Conservation (phyloP, 2,113 vertebrate species). For the Coturnix japonica region DNA sequence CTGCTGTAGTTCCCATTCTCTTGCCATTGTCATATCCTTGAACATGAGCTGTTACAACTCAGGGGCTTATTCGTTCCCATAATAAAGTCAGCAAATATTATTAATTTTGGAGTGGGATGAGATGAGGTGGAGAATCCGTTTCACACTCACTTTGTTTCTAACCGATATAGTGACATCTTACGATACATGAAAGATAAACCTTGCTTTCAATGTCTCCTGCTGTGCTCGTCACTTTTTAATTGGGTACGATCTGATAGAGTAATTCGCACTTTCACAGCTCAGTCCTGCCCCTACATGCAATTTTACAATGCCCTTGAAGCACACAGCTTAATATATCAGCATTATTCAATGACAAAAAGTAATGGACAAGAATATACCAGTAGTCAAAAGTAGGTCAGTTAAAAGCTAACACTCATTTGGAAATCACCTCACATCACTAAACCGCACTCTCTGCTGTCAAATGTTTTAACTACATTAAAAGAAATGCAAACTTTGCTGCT, state of each 20-base stretch:
- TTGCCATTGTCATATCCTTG: conserved; percentile 1
- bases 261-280: conserved; percentile 67
- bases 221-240: conserved; percentile 72
- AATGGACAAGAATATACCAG: conserved; percentile 32
- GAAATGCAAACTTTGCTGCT: conserved; percentile 31
- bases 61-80: neutral
- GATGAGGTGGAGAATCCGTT: conserved; percentile 23
- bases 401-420: conserved; percentile 41
- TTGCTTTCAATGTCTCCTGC: conserved; percentile 66
- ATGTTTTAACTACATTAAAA: conserved; percentile 41
- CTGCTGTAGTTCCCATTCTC: neutral
- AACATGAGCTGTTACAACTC: neutral
- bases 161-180: conserved; percentile 41
- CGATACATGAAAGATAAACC: conserved; percentile 62
- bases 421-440: conserved; percentile 33
- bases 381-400: conserved; percentile 62
- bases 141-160: conserved; percentile 65
- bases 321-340: conserved; percentile 63
- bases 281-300: conserved; percentile 58
- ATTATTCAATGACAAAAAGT: conserved; percentile 66
- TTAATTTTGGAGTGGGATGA: conserved; percentile 9
- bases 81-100: conserved; percentile 13
- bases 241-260: conserved; percentile 70
- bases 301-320: conserved; percentile 68
- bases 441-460: neutral